Percentiles rank a stretch among this genome's conserved stretches.
Conservation (phyloP, 1,140 invertebrate species). For the Laodelphax striatellus region DNA sequence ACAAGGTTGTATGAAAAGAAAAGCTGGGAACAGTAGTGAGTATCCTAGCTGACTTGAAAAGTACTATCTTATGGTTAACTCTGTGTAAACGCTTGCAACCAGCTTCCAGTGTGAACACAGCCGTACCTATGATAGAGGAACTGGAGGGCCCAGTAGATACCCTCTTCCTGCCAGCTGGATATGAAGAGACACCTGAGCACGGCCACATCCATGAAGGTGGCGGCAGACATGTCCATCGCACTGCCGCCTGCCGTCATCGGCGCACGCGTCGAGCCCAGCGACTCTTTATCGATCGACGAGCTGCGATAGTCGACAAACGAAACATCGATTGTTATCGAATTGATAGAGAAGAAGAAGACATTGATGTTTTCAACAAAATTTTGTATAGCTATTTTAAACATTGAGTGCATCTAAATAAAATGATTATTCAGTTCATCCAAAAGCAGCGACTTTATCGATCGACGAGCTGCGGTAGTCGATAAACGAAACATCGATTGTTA, state of each 20-base stretch:
- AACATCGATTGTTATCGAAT: neutral
- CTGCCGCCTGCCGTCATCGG: constrained; percentile 10
- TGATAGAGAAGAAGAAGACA: neutral
- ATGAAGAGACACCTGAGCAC: constrained; percentile 94
- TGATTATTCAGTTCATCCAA: too few species aligned
- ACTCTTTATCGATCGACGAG: constrained; percentile 38
- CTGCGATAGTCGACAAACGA: neutral
- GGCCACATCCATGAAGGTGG: constrained; percentile 92
- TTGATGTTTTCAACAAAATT: too few species aligned
- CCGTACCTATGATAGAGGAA: constrained; percentile 74
- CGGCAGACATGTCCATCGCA: constrained; percentile 56
- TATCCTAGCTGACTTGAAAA: too few species aligned
- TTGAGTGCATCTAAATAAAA: too few species aligned
- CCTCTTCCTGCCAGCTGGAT: constrained; percentile 94
- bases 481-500: neutral
- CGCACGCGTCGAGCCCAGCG: constrained; percentile 29
- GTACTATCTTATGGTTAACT: neutral
- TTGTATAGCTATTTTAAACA: too few species aligned
- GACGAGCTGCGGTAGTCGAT: constrained; percentile 21
- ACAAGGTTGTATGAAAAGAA: too few species aligned
- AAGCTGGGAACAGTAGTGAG: too few species aligned
- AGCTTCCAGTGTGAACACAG: too few species aligned
- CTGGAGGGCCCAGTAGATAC: constrained; percentile 93
- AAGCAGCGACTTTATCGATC: constrained; percentile 38
- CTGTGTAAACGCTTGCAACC: too few species aligned